Evolutionary conservation across 1,140 invertebrate species (phyloP).

Genomic region (Hyposmocoma kahamanoa): DNA sequence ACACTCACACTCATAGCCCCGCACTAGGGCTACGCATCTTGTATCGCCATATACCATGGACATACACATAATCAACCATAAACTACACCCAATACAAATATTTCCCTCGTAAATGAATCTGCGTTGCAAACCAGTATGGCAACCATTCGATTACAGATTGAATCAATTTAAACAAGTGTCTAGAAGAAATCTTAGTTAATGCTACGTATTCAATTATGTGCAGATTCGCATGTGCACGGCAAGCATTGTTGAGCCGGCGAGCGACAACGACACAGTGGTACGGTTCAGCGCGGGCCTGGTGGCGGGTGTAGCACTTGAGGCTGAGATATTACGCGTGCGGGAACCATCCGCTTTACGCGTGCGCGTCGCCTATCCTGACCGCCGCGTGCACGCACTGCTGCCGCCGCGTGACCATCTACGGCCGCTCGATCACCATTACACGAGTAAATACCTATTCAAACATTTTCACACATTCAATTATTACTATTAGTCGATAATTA

Average conservation of each 20-base stretch:
- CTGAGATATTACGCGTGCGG: constrained; percentile 87
- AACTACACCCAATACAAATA: too few relatives aligned
- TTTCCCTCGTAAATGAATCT: too few relatives aligned
- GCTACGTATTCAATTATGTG: neutral
- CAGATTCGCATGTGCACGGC: constrained; percentile 86
- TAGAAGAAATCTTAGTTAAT: too few relatives aligned
- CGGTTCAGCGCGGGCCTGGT: constrained; percentile 95
- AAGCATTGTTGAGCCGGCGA: constrained; percentile 88
- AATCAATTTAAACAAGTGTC: too few relatives aligned
- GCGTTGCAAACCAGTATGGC: too few relatives aligned
- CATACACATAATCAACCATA: too few relatives aligned
- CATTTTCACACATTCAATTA: neutral
- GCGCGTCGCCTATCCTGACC: constrained; percentile 94
- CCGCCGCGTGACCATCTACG: constrained; percentile 83
- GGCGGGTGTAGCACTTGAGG: constrained; percentile 88
- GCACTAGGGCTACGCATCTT: too few relatives aligned
- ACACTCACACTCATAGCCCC: too few relatives aligned
- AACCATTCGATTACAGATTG: too few relatives aligned
- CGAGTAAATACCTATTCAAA: constrained; percentile 27
- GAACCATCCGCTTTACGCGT: constrained; percentile 84
- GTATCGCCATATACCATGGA: too few relatives aligned
- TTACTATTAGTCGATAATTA: too few relatives aligned
- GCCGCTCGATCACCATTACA: constrained; percentile 62
- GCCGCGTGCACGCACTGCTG: constrained; percentile 87
- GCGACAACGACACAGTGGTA: constrained; percentile 87